These are phyloP conservation scores for Polypedilum pembai DNA, from an alignment of 1,140 invertebrate species.

Conservation along the genomic window DNA sequence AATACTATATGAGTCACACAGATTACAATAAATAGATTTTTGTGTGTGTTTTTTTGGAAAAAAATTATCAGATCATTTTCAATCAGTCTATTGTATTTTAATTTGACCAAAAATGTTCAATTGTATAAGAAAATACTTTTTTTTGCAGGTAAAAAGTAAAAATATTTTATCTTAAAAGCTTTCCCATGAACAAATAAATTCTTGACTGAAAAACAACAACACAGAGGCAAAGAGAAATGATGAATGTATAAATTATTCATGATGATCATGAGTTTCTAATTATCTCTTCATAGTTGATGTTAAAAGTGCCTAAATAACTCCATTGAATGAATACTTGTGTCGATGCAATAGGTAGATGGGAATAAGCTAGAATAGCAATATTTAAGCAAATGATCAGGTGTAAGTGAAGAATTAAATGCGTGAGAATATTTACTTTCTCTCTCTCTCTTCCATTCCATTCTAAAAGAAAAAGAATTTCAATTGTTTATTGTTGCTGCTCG, in stretches of 20 bases:
- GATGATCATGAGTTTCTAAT: constrained; percentile 18
- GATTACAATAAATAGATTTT: background rate
- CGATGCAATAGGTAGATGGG: background rate
- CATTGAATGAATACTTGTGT: too few species aligned
- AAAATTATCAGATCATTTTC: background rate
- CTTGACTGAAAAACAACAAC: too few species aligned
- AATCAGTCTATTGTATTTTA: background rate
- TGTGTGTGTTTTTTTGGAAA: too few species aligned
- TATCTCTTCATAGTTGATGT: background rate
- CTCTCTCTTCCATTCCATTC: background rate
- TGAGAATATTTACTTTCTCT: constrained; percentile 24
- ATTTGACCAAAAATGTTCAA: background rate
- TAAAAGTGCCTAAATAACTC: too few species aligned
- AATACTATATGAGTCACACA: background rate
- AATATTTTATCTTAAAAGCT: too few species aligned
- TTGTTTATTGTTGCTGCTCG: constrained; percentile 19
- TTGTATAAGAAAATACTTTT: too few species aligned
- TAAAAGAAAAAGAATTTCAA: constrained; percentile 22
- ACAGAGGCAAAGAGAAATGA: too few species aligned
- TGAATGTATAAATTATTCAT: background rate
- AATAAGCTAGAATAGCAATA: constrained; percentile 13
- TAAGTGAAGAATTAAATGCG: background rate
- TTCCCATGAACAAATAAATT: too few species aligned
- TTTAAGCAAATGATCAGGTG: constrained; percentile 25
- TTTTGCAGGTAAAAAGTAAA: too few species aligned